Base-by-base conservation (phyloP, 2,888 invertebrate genomes). In the Tuberolachnus salignus region DNA sequence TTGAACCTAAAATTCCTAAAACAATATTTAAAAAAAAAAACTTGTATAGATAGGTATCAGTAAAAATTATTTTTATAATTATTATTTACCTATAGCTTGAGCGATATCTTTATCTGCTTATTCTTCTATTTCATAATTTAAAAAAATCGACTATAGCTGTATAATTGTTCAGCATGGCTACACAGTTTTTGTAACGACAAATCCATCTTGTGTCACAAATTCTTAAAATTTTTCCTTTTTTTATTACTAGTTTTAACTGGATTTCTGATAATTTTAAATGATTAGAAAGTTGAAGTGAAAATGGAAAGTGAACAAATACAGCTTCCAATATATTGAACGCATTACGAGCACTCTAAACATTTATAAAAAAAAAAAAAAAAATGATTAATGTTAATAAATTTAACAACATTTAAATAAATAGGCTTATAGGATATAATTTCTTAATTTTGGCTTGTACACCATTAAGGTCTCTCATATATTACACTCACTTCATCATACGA, bases 371-470 rank as follows among this genome's bases (percentile, higher is more conserved):
- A n/a, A n/a, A n/a, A n/a, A n/a, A n/a, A n/a, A n/a, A n/a, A n/a
- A n/a, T n/a, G n/a, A n/a, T n/a, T n/a, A n/a, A n/a, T n/a, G n/a
- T n/a, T 23, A 0, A 57, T 21, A 4, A 11, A 1, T 55, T 14
- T 57, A 13, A 21, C 21, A 57, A 14, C 21, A 57, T 57, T 23
- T 13, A 21, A 57, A 57, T 57, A 57, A 57, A 57, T 21, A 4
- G 55, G 19, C 19, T 19, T 55, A 19, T 19, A 19, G n/a, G n/a
- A 3, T 21, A 19, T 19, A 19, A 19, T 19, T 55, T 11, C 19
- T 55, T 21, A 19, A 55, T 55, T 55, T 55, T 55, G 19, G 55
- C 11, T 55, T 55, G 55, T 55, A 55, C 55, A 21, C 55, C 55
- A 55, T 55, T 55, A 19, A 55, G n/a, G 19, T 19, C 19, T 19